Percentiles rank a stretch among this genome's conserved stretches.
phyloP scores from a whole-genome alignment of 2,888 invertebrate genomes.

The Leucophenga montana region DNA sequence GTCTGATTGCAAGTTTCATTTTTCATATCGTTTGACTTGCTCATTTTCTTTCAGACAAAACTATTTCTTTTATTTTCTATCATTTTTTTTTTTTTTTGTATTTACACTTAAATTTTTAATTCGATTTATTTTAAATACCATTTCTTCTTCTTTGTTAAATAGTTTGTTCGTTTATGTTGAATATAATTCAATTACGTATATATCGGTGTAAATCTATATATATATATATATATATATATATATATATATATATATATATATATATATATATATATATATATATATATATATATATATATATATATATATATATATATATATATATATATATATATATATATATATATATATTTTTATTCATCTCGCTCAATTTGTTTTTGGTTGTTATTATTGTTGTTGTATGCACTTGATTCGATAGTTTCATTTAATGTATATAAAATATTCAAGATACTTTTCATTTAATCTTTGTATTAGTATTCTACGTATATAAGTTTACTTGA shows the following conservation, averaged over 20 bases:
- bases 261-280: constrained; percentile 55
- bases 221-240: constrained; percentile 57
- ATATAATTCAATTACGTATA: constrained; percentile 67
- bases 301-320: constrained; percentile 36
- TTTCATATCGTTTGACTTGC: too few relatives aligned
- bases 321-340: too few relatives aligned
- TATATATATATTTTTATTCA: constrained; percentile 33
- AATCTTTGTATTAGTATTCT: constrained; percentile 45
- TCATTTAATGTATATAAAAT: constrained; percentile 4
- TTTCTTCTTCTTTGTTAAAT: constrained; percentile 22
- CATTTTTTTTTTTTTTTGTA: constrained; percentile 37
- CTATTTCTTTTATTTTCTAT: constrained; percentile 28
- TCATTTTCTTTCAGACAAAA: constrained; percentile 23
- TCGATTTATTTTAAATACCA: constrained; percentile 13
- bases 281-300: constrained; percentile 59
- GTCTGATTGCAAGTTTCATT: too few relatives aligned
- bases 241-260: constrained; percentile 45
- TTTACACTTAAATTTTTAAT: constrained; percentile 17
- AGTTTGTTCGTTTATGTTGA: constrained; percentile 50
- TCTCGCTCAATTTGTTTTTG: constrained; percentile 36
- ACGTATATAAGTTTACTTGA: constrained; percentile 53
- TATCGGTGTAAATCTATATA: constrained; percentile 43
- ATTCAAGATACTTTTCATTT: constrained; percentile 20
- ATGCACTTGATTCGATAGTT: constrained; percentile 3
- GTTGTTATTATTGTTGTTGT: constrained; percentile 29